Percentiles rank a stretch among this genome's conserved stretches.
phyloP scores from a whole-genome alignment of 2,888 invertebrate genomes.

The Nomada ruficornis region DNA sequence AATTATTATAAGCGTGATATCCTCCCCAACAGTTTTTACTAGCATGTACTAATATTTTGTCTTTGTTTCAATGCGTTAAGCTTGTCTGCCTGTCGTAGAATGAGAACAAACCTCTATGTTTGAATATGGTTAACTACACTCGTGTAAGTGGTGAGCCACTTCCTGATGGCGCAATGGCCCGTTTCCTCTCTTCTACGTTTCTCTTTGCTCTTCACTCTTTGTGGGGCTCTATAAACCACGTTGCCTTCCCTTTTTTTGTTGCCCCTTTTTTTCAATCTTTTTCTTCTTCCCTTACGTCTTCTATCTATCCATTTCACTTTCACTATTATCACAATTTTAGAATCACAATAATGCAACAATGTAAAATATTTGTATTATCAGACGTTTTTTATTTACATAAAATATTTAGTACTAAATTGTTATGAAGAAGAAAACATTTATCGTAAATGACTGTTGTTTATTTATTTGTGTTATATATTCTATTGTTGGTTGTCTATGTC shows the following conservation, averaged over 20 bases:
- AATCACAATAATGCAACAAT: background rate
- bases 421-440: background rate
- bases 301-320: slow-evolving; percentile 12
- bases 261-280: slow-evolving; percentile 37
- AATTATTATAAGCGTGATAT: slow-evolving; percentile 48
- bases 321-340: background rate
- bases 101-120: slow-evolving; percentile 50
- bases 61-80: slow-evolving; percentile 64
- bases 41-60: slow-evolving; percentile 45
- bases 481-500: too few species aligned
- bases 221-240: slow-evolving; percentile 37
- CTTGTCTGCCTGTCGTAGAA: slow-evolving; percentile 55
- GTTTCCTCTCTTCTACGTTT: slow-evolving; percentile 76
- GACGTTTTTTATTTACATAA: background rate
- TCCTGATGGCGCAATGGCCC: slow-evolving; percentile 81
- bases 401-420: background rate
- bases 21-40: slow-evolving; percentile 29
- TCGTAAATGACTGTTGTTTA: background rate
- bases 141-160: slow-evolving; percentile 77
- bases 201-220: slow-evolving; percentile 50
- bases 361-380: too few species aligned
- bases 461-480: background rate
- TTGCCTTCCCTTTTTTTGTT: slow-evolving; percentile 40
- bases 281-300: slow-evolving; percentile 13
- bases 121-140: slow-evolving; percentile 68